These are phyloP conservation scores for Agriopis aurantiaria DNA, from an alignment of 2,888 invertebrate species.

Conservation along the genomic window DNA sequence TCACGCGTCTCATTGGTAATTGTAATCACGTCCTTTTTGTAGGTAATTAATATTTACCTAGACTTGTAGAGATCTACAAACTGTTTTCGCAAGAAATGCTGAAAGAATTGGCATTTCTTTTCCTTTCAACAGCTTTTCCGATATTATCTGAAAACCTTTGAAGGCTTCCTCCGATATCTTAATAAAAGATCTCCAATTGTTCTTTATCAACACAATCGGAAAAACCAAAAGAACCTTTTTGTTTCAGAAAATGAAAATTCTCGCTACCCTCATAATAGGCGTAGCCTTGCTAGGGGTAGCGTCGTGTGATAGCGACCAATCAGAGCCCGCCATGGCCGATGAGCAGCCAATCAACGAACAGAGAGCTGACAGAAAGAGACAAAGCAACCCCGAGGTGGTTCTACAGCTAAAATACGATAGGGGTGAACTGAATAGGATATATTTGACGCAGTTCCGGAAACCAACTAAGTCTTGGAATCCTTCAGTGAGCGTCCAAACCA, in stretches of 20 bases:
- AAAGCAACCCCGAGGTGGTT: conserved; percentile 75
- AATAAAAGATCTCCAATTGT: not conserved
- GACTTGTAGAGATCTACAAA: not conserved
- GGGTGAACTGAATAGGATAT: conserved; percentile 82
- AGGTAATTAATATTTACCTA: not conserved
- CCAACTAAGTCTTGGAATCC: conserved; percentile 58
- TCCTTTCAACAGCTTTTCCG: not conserved
- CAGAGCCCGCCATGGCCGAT: conserved; percentile 50
- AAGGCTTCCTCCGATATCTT: not conserved
- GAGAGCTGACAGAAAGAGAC: conserved; percentile 59
- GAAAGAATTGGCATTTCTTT: too few species aligned
- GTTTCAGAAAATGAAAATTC: conserved; percentile 57
- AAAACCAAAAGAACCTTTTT: conserved; percentile 23
- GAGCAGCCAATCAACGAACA: conserved; percentile 59
- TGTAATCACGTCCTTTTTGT: too few species aligned
- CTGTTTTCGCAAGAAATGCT: too few species aligned
- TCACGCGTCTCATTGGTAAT: too few species aligned
- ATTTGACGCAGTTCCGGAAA: conserved; percentile 78
- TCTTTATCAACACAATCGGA: conserved; percentile 12
- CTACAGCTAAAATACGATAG: conserved; percentile 78
- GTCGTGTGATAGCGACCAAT: conserved; percentile 59
- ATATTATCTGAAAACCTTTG: not conserved
- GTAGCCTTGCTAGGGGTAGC: conserved; percentile 61
- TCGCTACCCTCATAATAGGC: conserved; percentile 67
- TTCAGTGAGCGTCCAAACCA: conserved; percentile 70